Conservation (phyloP, 1,140 invertebrate species). For the Drosophila repleta region DNA sequence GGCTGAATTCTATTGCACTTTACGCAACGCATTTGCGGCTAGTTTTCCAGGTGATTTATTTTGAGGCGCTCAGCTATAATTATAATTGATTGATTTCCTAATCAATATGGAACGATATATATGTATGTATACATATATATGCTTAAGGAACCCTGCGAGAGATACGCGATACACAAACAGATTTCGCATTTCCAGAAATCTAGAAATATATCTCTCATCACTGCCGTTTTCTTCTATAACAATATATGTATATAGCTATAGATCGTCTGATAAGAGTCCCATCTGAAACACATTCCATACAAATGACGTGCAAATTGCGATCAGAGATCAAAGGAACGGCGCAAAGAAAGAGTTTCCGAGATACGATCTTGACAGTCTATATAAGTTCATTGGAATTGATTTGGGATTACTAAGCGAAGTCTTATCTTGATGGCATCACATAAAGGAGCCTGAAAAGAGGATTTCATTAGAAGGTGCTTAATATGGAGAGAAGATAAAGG, state of each 20-base stretch:
- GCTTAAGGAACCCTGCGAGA: background rate
- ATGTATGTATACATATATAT: too few relatives aligned
- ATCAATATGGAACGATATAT: background rate
- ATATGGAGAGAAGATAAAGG: background rate
- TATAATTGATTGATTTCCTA: background rate
- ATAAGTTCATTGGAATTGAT: too few relatives aligned
- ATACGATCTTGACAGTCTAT: too few relatives aligned
- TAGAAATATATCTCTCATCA: too few relatives aligned
- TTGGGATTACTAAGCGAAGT: background rate
- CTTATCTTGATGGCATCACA: too few relatives aligned
- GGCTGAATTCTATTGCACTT: background rate
- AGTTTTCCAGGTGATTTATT: background rate
- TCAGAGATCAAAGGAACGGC: background rate
- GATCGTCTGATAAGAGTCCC: background rate
- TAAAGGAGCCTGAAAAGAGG: too few relatives aligned
- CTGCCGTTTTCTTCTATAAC: too few relatives aligned
- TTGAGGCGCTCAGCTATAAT: background rate
- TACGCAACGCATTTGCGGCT: background rate
- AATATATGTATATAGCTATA: background rate
- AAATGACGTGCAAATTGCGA: background rate
- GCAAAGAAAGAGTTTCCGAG: constrained; percentile 9
- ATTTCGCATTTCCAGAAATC: too few relatives aligned
- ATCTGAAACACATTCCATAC: background rate
- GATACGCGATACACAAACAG: too few relatives aligned
- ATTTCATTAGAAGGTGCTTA: too few relatives aligned